Conservation (phyloP, 1,140 invertebrate genomes). For the Drosophila equinoxialis region DNA sequence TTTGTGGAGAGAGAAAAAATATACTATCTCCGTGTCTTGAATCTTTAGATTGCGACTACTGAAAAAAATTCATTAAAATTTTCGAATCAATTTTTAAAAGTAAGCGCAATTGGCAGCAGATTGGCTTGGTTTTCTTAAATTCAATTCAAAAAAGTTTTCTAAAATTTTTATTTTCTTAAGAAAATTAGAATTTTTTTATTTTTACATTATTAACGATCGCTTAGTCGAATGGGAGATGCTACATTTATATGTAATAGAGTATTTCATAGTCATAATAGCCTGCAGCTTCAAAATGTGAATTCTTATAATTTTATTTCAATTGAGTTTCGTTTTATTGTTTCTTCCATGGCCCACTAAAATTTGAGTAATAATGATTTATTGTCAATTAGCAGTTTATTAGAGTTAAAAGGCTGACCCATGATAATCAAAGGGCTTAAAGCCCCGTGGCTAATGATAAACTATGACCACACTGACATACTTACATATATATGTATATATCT, state of each 20-base stretch:
- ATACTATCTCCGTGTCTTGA: too few species aligned
- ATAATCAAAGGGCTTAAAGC: conserved; percentile 68
- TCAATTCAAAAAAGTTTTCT: too few species aligned
- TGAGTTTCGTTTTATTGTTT: conserved; percentile 33
- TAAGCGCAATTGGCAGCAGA: too few species aligned
- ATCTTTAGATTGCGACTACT: too few species aligned
- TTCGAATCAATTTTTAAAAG: too few species aligned
- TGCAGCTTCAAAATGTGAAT: neutral
- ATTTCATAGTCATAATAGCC: conserved; percentile 18
- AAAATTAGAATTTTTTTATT: too few species aligned
- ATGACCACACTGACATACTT: conserved; percentile 16
- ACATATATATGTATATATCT: neutral
- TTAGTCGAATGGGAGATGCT: neutral
- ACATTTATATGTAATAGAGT: conserved; percentile 14
- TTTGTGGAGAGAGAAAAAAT: conserved; percentile 3
- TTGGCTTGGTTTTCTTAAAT: too few species aligned
- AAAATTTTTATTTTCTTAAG: too few species aligned
- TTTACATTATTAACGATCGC: too few species aligned
- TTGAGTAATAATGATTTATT: conserved; percentile 82
- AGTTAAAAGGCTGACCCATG: conserved; percentile 64
- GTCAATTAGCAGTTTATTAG: conserved; percentile 80
- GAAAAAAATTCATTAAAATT: too few species aligned
- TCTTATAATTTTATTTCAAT: conserved; percentile 62
- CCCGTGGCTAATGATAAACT: conserved; percentile 73
- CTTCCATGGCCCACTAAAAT: conserved; percentile 46